Evolutionary conservation across 2,113 vertebrate genomes (phyloP).

Genomic region (Salvelinus sp.): DNA sequence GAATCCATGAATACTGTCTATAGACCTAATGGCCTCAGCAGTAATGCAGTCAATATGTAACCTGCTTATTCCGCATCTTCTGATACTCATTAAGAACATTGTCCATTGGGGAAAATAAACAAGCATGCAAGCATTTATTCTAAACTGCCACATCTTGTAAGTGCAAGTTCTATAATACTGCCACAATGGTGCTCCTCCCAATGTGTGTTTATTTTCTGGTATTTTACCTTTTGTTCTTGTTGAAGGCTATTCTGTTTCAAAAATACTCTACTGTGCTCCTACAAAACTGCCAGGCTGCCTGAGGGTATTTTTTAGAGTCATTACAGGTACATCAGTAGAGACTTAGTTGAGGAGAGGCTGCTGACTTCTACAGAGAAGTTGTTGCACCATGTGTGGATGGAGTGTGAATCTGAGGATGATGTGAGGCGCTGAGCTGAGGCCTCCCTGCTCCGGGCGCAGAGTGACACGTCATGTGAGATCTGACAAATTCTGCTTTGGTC

Average conservation of each 20-base stretch:
- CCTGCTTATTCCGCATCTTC: background rate
- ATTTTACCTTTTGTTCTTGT: too few relatives aligned
- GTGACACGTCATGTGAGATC: slow-evolving; percentile 47
- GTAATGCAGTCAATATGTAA: background rate
- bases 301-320: too few relatives aligned
- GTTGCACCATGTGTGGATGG: background rate
- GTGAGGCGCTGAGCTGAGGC: slow-evolving; percentile 18
- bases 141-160: too few relatives aligned
- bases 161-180: too few relatives aligned
- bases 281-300: too few relatives aligned
- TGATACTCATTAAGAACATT: background rate
- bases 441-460: slow-evolving; percentile 21
- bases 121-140: background rate
- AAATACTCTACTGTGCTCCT: too few relatives aligned
- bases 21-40: too few relatives aligned
- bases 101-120: slow-evolving; percentile 10
- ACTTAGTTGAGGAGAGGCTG: background rate
- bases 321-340: background rate
- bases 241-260: too few relatives aligned
- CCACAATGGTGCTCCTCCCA: background rate
- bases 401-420: background rate
- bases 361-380: background rate
- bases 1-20: background rate
- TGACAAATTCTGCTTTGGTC: slow-evolving; percentile 43
- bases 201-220: too few relatives aligned